These are phyloP conservation scores for Therioaphis trifolii DNA, from an alignment of 2,888 invertebrate species.

Conservation along the genomic window DNA sequence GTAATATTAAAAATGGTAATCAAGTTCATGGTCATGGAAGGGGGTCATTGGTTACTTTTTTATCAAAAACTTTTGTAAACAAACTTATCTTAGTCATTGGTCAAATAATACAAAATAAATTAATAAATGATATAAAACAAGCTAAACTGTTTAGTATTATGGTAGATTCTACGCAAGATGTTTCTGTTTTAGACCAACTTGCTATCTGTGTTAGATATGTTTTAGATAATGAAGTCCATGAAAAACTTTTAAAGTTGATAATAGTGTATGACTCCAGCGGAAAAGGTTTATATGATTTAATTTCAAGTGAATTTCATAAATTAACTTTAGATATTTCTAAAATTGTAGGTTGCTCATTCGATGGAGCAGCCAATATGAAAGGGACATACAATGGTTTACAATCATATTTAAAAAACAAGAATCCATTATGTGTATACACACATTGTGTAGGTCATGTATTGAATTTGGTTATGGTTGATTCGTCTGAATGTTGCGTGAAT, in stretches of 20 bases:
- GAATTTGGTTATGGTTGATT: slow-evolving; percentile 14
- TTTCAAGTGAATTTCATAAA: background rate
- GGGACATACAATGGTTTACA: slow-evolving; percentile 7
- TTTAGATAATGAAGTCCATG: background rate
- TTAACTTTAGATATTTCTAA: background rate
- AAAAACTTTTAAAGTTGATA: slow-evolving; percentile 29
- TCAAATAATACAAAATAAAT: slow-evolving; percentile 36
- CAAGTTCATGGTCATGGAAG: slow-evolving; percentile 2
- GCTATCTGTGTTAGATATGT: slow-evolving; percentile 31
- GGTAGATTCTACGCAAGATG: slow-evolving; percentile 6
- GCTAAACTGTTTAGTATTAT: slow-evolving; percentile 14
- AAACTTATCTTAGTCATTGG: slow-evolving; percentile 52
- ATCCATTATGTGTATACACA: background rate
- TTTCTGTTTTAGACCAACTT: background rate
- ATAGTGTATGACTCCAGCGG: slow-evolving; percentile 11
- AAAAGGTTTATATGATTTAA: background rate
- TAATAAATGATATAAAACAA: slow-evolving; percentile 36
- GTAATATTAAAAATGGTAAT: background rate
- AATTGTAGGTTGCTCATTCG: slow-evolving; percentile 24
- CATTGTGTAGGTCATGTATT: background rate
- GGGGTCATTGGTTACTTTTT: slow-evolving; percentile 51
- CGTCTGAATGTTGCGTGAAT: background rate
- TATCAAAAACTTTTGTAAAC: slow-evolving; percentile 57
- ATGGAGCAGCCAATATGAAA: slow-evolving; percentile 49
- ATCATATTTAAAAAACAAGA: slow-evolving; percentile 1